Base-by-base conservation (phyloP, 2,888 invertebrate genomes). In the Euproctis similis region DNA sequence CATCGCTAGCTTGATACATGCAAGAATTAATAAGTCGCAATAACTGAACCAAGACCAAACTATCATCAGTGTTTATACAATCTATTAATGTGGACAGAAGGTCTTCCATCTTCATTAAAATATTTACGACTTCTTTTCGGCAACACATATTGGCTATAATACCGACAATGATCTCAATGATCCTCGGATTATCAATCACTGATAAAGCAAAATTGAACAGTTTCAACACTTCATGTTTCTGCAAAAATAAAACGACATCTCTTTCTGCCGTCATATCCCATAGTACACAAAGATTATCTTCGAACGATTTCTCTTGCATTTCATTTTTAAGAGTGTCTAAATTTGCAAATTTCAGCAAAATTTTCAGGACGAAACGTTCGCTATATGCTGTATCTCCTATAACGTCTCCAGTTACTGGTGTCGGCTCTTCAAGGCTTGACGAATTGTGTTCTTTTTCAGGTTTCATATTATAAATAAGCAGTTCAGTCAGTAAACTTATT, bases 181-280 rank as follows among this genome's bases (percentile, higher is more conserved):
- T 76, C 42, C 94, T 86, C 6, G 87, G 85, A 19, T 89, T 87
- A 26, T 87, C 84, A 1, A 90, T 87, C 8, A 71, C 69, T 24
- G 82, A 77, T 25, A 91, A 57, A 0, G 86, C 85, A 32, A 87
- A 82, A 42, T 86, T 78, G 8, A 91, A 87, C 9, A 93, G 74
- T 30, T 89, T 87, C 3, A 92, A 77, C 34, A 90, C 89, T 36
- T 91, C 87, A 37, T 92, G 87, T 45, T 89, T 82, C 30, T 90
- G 70, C 7, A 95, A 72, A 54, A 90, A 90, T 21, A 86, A 56
- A 6, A 92, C 91, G 0, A 95, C 91, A 55, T 93, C 93, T 41
- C 87, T 86, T 46, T 94, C 92, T 0, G 90, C 85, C 0, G 94
- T 91, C 93, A 94, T 94, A 47, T 95, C 94, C 95, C 95, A 95